A percentile compares a stretch with the other conserved stretches of the same genome.
phyloP scores from a whole-genome alignment of 2,113 vertebrate genomes.

The Periophthalmodon schlosseri region DNA sequence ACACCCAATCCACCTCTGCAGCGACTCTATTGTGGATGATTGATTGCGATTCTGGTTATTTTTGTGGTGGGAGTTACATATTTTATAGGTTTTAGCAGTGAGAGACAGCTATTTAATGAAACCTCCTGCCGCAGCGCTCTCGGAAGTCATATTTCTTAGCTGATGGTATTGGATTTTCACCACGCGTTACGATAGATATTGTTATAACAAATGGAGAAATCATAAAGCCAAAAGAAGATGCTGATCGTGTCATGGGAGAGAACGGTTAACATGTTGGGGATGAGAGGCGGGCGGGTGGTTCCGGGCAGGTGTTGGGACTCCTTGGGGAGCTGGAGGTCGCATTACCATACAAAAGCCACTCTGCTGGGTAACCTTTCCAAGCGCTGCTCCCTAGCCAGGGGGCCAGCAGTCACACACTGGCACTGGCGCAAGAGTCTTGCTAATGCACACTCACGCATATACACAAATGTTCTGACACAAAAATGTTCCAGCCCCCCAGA shows the following conservation, averaged over 20 bases:
- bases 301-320: slow-evolving; percentile 67
- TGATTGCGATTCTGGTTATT: slow-evolving; percentile 5
- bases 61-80: slow-evolving; percentile 9
- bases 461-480: slow-evolving; percentile 25
- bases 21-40: slow-evolving; percentile 8
- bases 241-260: slow-evolving; percentile 39
- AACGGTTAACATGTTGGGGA: slow-evolving; percentile 62
- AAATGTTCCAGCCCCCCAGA: slow-evolving; percentile 46
- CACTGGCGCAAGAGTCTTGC: slow-evolving; percentile 64
- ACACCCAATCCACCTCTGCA: slow-evolving; percentile 13
- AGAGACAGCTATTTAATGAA: slow-evolving; percentile 21
- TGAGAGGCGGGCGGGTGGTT: slow-evolving; percentile 54
- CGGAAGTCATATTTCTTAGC: not conserved
- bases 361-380: slow-evolving; percentile 75
- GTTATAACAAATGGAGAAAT: slow-evolving; percentile 24
- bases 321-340: slow-evolving; percentile 73
- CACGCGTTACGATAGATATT: not conserved
- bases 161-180: slow-evolving; percentile 1
- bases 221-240: slow-evolving; percentile 25
- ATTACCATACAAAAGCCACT: slow-evolving; percentile 79
- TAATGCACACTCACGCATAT: slow-evolving; percentile 22
- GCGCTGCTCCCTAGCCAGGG: slow-evolving; percentile 67
- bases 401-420: slow-evolving; percentile 68
- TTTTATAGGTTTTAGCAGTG: slow-evolving; percentile 3
- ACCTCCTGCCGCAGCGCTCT: slow-evolving; percentile 11